Evolutionary conservation across 1,140 invertebrate genomes (phyloP), one percentile per base, ranked within the genome.

Genomic region (Dinoponera quadriceps): DNA sequence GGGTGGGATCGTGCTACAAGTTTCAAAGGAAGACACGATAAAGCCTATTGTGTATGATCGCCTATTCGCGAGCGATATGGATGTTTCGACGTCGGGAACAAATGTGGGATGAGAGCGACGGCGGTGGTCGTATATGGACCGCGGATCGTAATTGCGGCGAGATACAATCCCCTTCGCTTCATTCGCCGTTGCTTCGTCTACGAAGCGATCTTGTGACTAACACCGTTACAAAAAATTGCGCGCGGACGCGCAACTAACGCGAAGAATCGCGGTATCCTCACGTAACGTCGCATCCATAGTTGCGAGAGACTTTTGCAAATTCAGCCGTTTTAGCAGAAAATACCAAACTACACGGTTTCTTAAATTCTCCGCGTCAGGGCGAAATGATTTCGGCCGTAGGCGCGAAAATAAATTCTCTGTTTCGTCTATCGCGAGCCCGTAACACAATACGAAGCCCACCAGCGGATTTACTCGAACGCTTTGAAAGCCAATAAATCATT

Each of bases 401-500:
- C 77, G 78, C 68, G 60, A 59, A 83, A 78, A 87, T 85, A 91
- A 92, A 91, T 89, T 88, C 87, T 86, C 89, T 87, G 90, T 90
- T 92, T 91, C 87, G 88, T 85, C 90, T 88, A 88, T 90, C 89
- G 89, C 86, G 87, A 89, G 80, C 85, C 87, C 81, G 80, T 86
- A 91, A 85, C 83, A 75, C 84, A 89, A 88, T 69, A 44, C 38
- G 91, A 93, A 93, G 91, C 92, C 91, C 92, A 91, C 85, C 82
- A 91, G 85, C 48, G 89, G 90, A 93, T 92, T 93, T 92, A 91
- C 82, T 83, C 84, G 89, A 85, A 85, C 89, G 91, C 92, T 93
- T 92, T 91, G 87, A 92, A 92, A 93, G 92, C 92, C 92, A 93
- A 94, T 93, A 94, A 92, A 91, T 94, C 88, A 90, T 90, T 92